Conservation (phyloP, 2,888 invertebrate species). For the Zhuqinia jingwanae region DNA sequence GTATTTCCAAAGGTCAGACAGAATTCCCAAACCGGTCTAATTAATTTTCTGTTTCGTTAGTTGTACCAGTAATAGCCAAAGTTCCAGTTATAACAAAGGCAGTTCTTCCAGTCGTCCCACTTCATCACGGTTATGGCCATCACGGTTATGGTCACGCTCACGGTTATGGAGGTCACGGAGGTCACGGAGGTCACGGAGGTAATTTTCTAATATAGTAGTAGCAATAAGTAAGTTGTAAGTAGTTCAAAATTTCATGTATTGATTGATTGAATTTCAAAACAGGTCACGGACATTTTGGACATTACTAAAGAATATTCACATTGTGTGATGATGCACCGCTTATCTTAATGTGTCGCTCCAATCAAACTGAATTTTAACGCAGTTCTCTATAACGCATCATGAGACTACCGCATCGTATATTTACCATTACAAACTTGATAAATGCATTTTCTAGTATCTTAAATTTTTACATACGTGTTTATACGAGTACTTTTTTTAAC, state of each 20-base stretch:
- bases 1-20: neutral
- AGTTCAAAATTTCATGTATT: too few relatives aligned
- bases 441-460: neutral
- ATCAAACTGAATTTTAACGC: neutral
- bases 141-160: constrained; percentile 57
- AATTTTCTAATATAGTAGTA: too few relatives aligned
- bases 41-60: constrained; percentile 24
- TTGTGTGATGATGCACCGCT: neutral
- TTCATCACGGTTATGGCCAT: constrained; percentile 62
- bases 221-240: too few relatives aligned
- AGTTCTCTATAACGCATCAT: neutral
- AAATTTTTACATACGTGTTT: neutral
- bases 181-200: constrained; percentile 40
- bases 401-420: neutral
- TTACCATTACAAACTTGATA: neutral
- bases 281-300: constrained; percentile 47
- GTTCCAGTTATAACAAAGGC: constrained; percentile 76
- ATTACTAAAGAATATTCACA: neutral
- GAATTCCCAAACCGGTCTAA: too few relatives aligned
- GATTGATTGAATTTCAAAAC: too few relatives aligned
- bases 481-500: too few relatives aligned
- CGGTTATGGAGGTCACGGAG: constrained; percentile 56
- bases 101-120: constrained; percentile 66
- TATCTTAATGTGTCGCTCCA: neutral
- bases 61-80: constrained; percentile 77